Base-by-base conservation (phyloP, 2,888 invertebrate genomes). In the Pseudanteris insignis region DNA sequence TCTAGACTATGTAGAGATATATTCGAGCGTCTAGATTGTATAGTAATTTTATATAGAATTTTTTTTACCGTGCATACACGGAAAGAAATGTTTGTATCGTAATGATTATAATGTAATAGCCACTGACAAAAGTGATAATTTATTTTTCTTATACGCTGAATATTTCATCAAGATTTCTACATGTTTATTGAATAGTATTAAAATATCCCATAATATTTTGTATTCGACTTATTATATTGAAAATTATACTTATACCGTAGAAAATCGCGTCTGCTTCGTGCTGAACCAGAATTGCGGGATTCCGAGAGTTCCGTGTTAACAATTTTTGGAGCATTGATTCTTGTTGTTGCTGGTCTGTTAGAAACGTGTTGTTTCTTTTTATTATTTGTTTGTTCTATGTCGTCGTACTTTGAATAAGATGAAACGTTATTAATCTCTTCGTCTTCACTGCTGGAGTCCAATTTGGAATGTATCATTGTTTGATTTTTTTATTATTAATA, bases 371-470 rank as follows among this genome's bases (percentile, higher is more conserved):
- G 86, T 4, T 84, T 83, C 25, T 86, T 83, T 64, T 87, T 86
- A 66, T 81, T 82, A 0, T 84, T 84, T 47, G 83, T 82, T 34
- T 86, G 84, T 1, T 86, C 86, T 80, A 86, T 86, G 1, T 86
- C 86, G 80, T 87, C 86, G 41, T 73, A 78, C 58, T 78, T 75
- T 6, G 71, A 70, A 29, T 74, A 76, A 3, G 77, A 70, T 3
- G 77, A 70, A 8, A 77, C 67, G 24, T 75, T 66, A 14, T 66
- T 70, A 1, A 63, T 55, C 2, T 75, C 74, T 12, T 71, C 71
- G 10, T 68, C 66, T 34, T 73, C 73, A 47, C 73, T 73, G 33
- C 68, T 69, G 18, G 18, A 18, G 18, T 18, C 6, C 18, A 65
- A 67, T 57, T 63, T 63, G 14, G 48, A 47, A 25, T 70, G 68